phyloP scores from a whole-genome alignment of 2,888 invertebrate species.

The Blomia tropicalis region DNA sequence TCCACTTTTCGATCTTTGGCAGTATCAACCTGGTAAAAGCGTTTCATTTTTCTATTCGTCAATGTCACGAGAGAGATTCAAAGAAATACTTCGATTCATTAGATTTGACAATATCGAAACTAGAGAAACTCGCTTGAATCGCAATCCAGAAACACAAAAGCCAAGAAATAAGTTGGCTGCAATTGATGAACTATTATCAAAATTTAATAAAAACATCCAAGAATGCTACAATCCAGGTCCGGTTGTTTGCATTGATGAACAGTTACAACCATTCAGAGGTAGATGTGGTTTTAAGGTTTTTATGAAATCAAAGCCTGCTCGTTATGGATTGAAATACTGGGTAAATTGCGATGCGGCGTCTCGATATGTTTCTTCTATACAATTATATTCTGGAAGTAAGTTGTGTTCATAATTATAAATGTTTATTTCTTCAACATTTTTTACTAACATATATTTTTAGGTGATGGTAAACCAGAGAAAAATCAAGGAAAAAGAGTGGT shows the following conservation, averaged over 20 bases:
- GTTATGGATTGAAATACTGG: neutral
- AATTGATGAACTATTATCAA: neutral
- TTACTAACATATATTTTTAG: no score
- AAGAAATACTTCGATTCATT: neutral
- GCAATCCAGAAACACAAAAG: no score
- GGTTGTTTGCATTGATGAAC: neutral
- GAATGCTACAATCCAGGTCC: neutral
- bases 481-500: neutral
- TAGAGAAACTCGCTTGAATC: neutral
- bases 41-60: neutral
- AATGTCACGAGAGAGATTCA: neutral
- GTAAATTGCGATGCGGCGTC: neutral
- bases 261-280: neutral
- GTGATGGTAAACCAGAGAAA: neutral
- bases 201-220: neutral
- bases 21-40: neutral
- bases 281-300: neutral
- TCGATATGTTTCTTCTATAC: no score
- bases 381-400: no score
- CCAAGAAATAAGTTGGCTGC: neutral
- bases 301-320: neutral
- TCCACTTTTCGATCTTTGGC: neutral
- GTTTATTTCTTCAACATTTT: no score
- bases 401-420: neutral
- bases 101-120: neutral